Conservation (phyloP, 2,113 vertebrate species). For the Festucalex cinctus region DNA sequence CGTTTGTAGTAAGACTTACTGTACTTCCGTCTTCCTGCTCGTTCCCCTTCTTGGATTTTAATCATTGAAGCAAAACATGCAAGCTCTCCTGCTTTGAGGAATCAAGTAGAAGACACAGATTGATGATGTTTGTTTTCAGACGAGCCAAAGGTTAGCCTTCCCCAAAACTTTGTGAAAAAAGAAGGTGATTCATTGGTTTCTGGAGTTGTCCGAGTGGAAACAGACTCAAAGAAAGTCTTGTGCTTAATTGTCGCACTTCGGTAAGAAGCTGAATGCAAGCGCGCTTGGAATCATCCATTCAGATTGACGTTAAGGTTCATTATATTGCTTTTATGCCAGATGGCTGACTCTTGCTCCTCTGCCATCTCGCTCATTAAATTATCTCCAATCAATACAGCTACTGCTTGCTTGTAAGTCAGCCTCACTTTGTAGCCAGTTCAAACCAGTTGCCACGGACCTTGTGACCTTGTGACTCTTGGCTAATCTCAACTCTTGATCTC, state of each 20-base stretch:
- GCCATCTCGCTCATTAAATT: slow-evolving; percentile 30
- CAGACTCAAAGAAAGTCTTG: slow-evolving; percentile 8
- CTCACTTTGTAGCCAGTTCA: slow-evolving; percentile 28
- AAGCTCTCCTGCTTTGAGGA: not conserved
- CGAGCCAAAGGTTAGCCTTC: not conserved
- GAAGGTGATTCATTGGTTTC: not conserved
- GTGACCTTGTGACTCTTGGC: no score
- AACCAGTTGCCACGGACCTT: slow-evolving; percentile 1
- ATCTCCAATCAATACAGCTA: slow-evolving; percentile 40
- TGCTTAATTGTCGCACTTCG: not conserved
- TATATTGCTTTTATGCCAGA: slow-evolving; percentile 29
- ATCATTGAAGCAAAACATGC: no score
- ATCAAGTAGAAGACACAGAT: no score
- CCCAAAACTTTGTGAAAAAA: not conserved
- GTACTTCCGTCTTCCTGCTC: slow-evolving; percentile 3
- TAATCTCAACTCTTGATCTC: no score
- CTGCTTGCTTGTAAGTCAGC: not conserved
- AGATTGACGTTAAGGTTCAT: slow-evolving; percentile 32
- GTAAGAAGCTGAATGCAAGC: slow-evolving; percentile 23
- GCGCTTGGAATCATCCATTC: slow-evolving; percentile 2
- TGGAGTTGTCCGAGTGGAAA: not conserved
- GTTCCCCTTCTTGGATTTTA: slow-evolving; percentile 7
- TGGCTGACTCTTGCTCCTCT: slow-evolving; percentile 23
- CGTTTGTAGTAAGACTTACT: not conserved
- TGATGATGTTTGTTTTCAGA: not conserved